Conservation (phyloP, 2,113 vertebrate genomes). For the Ochotona princeps region DNA sequence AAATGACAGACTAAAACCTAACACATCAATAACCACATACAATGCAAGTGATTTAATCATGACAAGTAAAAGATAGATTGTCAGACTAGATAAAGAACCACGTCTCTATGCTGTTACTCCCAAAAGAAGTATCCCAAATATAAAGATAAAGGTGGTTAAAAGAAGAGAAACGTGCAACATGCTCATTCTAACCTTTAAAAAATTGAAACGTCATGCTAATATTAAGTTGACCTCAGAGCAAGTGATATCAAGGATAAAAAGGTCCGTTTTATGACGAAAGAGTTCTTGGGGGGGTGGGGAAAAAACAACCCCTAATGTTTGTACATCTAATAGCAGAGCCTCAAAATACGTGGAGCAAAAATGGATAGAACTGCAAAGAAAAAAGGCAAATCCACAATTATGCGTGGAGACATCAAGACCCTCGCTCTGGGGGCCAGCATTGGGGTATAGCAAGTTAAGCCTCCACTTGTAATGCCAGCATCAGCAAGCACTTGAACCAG, state of each 20-base stretch:
- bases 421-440: too few relatives aligned
- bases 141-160: slow-evolving; percentile 30
- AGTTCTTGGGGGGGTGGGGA: not conserved
- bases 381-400: not conserved
- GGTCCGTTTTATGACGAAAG: not conserved
- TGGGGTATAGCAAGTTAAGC: too few relatives aligned
- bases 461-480: too few relatives aligned
- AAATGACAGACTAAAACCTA: not conserved
- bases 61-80: not conserved
- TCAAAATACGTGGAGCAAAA: slow-evolving; percentile 25
- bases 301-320: not conserved
- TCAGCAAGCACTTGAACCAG: too few relatives aligned
- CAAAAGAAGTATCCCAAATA: slow-evolving; percentile 11
- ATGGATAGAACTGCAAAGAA: not conserved
- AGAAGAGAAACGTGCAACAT: not conserved
- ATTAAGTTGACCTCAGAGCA: slow-evolving; percentile 30
- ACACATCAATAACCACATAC: not conserved
- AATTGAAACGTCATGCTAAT: not conserved
- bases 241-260: not conserved
- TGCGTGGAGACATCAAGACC: not conserved
- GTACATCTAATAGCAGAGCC: not conserved
- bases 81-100: not conserved
- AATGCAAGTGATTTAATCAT: not conserved
- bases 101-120: not conserved
- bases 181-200: not conserved